Evolutionary conservation across 2,888 invertebrate species (phyloP), one percentile per base, ranked within the genome.

Genomic region (Dinocampus coccinellae): DNA sequence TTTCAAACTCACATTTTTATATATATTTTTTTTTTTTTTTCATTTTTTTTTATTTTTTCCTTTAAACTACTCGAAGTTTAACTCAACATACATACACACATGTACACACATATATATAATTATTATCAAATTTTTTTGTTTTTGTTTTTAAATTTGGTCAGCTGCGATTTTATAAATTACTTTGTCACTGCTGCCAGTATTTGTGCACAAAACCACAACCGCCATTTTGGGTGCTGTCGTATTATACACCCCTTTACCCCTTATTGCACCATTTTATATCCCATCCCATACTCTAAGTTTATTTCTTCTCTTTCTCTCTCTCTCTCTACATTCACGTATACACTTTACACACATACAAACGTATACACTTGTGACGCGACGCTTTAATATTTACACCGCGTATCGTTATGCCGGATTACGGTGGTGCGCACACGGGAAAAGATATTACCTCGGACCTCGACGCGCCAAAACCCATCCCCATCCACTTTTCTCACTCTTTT

Each of bases 301-400:
- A 47, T 47, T 47, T 9, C 10, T 26, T 29, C 34, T 34, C 34
- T 53, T 16, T n/a, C n/a, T n/a, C n/a, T n/a, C n/a, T n/a, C n/a
- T n/a, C n/a, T n/a, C n/a, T n/a, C n/a, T n/a, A n/a, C n/a, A n/a
- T n/a, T n/a, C n/a, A n/a, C n/a, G n/a, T n/a, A n/a, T n/a, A n/a
- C n/a, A n/a, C n/a, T n/a, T n/a, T n/a, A n/a, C n/a, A n/a, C n/a
- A n/a, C n/a, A n/a, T n/a, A n/a, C n/a, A n/a, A n/a, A n/a, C n/a
- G n/a, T 16, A 13, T n/a, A 58, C 33, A 10, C 34, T 58, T 34
- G 10, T 22, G 33, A 36, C 39, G 33, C 34, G 53, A 64, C 34
- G 66, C 36, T 66, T 66, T 66, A 66, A 66, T 66, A 66, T 66
- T 66, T 66, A 57, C 66, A 66, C 66, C 66, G 66, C 66, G 66